phyloP scores from a whole-genome alignment of 2,888 invertebrate genomes.

The Epiblema foenella region DNA sequence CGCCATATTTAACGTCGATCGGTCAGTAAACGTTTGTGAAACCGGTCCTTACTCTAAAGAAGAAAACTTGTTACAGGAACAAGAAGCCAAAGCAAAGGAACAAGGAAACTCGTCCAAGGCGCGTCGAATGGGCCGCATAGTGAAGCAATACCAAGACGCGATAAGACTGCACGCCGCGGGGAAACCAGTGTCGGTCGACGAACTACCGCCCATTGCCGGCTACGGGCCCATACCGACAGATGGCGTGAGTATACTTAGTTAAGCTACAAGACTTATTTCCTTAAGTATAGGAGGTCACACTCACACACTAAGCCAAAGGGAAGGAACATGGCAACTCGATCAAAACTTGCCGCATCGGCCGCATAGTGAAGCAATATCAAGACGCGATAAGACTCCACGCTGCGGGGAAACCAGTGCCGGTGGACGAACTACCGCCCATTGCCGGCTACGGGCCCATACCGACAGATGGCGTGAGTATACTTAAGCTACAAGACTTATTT shows the following conservation, averaged over 20 bases:
- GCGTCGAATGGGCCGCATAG: conserved; percentile 94
- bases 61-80: conserved; percentile 69
- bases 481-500: too few species aligned
- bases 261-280: too few species aligned
- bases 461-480: conserved; percentile 50
- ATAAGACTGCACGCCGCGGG: conserved; percentile 92
- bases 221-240: conserved; percentile 86
- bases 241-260: conserved; percentile 48
- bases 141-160: conserved; percentile 96
- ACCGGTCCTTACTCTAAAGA: not conserved
- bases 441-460: conserved; percentile 91
- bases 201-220: conserved; percentile 95
- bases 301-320: conserved; percentile 84
- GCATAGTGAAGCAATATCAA: conserved; percentile 97
- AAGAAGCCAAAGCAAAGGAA: conserved; percentile 90
- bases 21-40: too few species aligned
- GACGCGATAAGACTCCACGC: conserved; percentile 93
- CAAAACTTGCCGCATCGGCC: conserved; percentile 94
- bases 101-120: conserved; percentile 94
- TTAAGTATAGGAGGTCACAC: too few species aligned
- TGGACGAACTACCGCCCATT: conserved; percentile 94
- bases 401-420: conserved; percentile 89
- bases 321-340: conserved; percentile 92
- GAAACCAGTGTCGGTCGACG: conserved; percentile 88
- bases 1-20: too few species aligned